Evolutionary conservation across 2,888 invertebrate genomes (phyloP), one percentile per base, ranked within the genome.

Genomic region (Melipona bicolor): DNA sequence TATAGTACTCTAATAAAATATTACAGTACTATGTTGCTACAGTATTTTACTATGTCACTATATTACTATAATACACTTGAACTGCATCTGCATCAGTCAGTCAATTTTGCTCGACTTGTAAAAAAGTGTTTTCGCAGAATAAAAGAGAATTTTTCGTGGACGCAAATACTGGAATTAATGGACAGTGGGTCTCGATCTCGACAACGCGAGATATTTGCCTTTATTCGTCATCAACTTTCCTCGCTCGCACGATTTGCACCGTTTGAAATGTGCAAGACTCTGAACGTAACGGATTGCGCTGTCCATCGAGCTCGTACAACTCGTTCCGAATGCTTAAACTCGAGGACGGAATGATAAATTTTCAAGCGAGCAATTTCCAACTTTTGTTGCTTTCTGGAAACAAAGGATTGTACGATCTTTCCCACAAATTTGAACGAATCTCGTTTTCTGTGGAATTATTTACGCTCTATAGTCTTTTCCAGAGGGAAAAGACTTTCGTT

Each of bases 271-370:
- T 54, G 43, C 67, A 50, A 78, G 69, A 74, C 69, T 62, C 27
- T 54, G 49, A 52, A 71, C 65, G 59, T 82, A 81, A 74, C 78
- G 81, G 78, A 65, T 59, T 59, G 36, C 74, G 50, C 74, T 74
- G 73, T 71, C 70, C 65, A 71, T 69, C 50, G 59, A 77, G 52
- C 32, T 36, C 76, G 76, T n/a, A 49, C 62, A 69, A 75, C 69
- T 69, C 49, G 61, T 32, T 27, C n/a, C 1, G 67, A 61, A 61
- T 54, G 67, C 32, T 72, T 68, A 54, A 81, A 67, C 77, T 77
- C 59, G 67, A 11, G 72, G 52, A 68, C 59, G 50, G 54, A 67
- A 77, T 72, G 50, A 72, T 52, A 77, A 70, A 70, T 64, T 61
- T 52, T 52, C 15, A 15, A 64, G 17, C 36, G 27, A 54, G 11